Evolutionary conservation across 2,797 vertebrate genomes (phyloP).

Genomic region (Crax fasciolata): DNA sequence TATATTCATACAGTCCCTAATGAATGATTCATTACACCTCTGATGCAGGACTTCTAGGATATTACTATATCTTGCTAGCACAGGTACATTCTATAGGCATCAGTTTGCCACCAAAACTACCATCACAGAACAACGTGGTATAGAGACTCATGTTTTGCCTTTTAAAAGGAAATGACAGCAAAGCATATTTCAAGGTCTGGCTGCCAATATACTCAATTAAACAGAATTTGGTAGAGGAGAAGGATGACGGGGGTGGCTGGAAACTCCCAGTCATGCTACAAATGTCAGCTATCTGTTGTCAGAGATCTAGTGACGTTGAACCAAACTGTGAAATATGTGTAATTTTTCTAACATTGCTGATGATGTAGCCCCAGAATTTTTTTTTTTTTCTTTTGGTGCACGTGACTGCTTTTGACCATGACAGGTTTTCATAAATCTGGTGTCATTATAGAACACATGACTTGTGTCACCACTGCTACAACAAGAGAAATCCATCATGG

Average conservation of each 20-base stretch:
- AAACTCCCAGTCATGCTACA: conserved; percentile 20
- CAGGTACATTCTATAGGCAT: not conserved
- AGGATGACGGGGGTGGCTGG: not conserved
- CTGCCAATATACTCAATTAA: conserved; percentile 57
- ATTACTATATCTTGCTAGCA: not conserved
- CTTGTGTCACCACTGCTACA: conserved; percentile 69
- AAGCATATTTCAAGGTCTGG: conserved; percentile 63
- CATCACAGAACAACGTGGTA: not conserved
- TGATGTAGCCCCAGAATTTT: conserved; percentile 49
- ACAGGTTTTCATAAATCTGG: conserved; percentile 75
- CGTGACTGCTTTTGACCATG: conserved; percentile 62
- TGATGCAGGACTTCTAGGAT: not conserved
- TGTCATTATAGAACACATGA: conserved; percentile 69
- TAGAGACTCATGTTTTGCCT: conserved; percentile 33
- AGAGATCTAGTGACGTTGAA: conserved; percentile 58
- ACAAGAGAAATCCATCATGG: conserved; percentile 67
- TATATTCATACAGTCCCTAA: not conserved
- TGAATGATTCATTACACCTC: not conserved
- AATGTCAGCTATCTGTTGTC: conserved; percentile 49
- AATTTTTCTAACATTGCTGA: conserved; percentile 47
- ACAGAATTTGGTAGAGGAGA: conserved; percentile 49
- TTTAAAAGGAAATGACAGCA: conserved; percentile 50
- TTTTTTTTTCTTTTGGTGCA: not conserved
- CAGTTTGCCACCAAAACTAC: not conserved
- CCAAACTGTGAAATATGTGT: conserved; percentile 58